These are phyloP conservation scores for Bombus waltoni DNA, from an alignment of 1,140 invertebrate species.

Conservation along the genomic window DNA sequence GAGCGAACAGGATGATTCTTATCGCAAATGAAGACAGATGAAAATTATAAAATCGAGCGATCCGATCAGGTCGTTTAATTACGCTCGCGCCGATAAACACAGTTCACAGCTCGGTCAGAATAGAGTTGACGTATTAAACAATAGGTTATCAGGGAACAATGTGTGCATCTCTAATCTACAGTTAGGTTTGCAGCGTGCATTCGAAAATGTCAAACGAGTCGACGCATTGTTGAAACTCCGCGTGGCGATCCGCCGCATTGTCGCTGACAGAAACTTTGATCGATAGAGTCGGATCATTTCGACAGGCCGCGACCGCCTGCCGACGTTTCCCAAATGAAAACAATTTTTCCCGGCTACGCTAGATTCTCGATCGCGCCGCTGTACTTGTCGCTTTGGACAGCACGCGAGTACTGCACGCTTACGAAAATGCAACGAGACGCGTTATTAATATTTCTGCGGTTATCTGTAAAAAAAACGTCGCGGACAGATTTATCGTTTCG, in stretches of 20 bases:
- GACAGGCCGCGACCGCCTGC: slow-evolving; percentile 6
- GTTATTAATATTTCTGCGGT: not conserved
- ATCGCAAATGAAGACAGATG: no score
- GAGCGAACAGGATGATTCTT: no score
- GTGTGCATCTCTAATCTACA: slow-evolving; percentile 62
- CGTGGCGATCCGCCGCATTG: slow-evolving; percentile 29
- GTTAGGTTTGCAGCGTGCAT: slow-evolving; percentile 61
- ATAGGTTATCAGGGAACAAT: slow-evolving; percentile 69
- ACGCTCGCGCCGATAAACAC: slow-evolving; percentile 23
- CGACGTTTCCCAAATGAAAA: slow-evolving; percentile 44
- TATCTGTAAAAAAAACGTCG: no score
- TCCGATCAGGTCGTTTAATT: slow-evolving; percentile 11
- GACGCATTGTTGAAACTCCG: slow-evolving; percentile 53
- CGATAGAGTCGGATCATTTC: slow-evolving; percentile 57
- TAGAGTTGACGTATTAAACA: slow-evolving; percentile 63
- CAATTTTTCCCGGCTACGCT: slow-evolving; percentile 28
- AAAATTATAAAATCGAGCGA: not conserved
- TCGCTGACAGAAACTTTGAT: slow-evolving; percentile 54
- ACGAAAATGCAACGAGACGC: no score
- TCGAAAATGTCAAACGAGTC: slow-evolving; percentile 67
- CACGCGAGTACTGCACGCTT: no score
- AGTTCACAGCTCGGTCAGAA: not conserved
- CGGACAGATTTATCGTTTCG: not conserved
- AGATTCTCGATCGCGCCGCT: not conserved
- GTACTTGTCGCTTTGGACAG: not conserved